Base-by-base conservation (phyloP, 2,888 invertebrate genomes). In the Machimus rusticus region DNA sequence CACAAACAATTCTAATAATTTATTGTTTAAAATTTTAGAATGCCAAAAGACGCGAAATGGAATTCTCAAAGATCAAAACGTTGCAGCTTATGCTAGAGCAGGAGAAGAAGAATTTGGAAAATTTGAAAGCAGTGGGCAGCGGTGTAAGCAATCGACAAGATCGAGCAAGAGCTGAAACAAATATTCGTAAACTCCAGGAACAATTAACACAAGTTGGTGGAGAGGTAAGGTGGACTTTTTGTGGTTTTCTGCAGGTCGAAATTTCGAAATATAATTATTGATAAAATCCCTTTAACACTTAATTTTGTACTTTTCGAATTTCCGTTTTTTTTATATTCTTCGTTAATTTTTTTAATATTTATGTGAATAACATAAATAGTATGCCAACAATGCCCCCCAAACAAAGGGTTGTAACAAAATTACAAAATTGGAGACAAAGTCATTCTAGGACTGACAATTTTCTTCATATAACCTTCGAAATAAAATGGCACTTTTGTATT, bases 81-180 rank as follows among this genome's bases (percentile, higher is more conserved):
- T 95, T 98, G 89, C 95, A 96, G 90, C 94, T 97, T 91, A 99
- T 99, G 98, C 94, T 98, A 89, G 97, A 98, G 90, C 95, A 97
- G 90, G 97, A 98, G 91, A 96, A 96, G 92, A 95, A 96, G 90
- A 96, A 97, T 92, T 95, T 97, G 90, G 96, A 97, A 90, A 95
- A 95, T 90, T 93, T 98, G 88, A 94, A 96, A 88, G 95, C 91
- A 86, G 90, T 90, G 46, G 91, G 91, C 86, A 92, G 91, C 90
- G 91, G 91, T 86, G 91, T 91, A 88, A 92, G 91, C 87, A 93
- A 92, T 90, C 88, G 88, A 34, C 87, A 87, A 31, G 90, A 90
- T 86, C 89, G 89, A 19, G 37, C 77, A 14, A 89, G 91, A 16
- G 92, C 93, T 2, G 93, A 93, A 89, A 90, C 92, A 86, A 93